Evolutionary conservation across 2,113 vertebrate species (phyloP), one percentile per base, ranked within the genome.

Genomic region (Osmerus eperlanus): DNA sequence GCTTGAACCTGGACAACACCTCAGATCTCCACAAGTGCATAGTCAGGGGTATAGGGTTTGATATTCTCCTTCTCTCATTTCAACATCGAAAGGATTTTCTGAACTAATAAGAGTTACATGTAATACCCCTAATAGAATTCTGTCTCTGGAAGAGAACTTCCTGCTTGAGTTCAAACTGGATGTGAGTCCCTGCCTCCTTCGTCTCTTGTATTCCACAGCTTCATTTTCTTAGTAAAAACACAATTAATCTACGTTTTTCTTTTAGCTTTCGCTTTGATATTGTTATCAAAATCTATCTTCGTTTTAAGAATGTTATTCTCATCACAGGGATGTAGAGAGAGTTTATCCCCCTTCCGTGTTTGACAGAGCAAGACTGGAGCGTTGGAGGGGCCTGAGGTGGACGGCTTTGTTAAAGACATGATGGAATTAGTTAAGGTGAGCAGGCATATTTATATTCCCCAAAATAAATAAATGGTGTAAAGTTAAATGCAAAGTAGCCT

Each of bases 341-440:
- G 28, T 1, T 51, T 23, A 41, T 16, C n/a, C 18, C 5, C 21
- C 13, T 16, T 19, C 25, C 18, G n/a, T 21, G 12, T 58, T 58
- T 15, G 81, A 73, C 84, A 99, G 97, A 99, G 94, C 88, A 94
- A 95, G 89, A 99, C 96, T 0, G 96, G 97, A 84, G 97, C 92
- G 0, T 90, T 99, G 28, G 97, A 99, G 89, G 97, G 97, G 29
- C 92, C 95, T 3, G 97, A 99, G 71, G 97, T 99, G 67, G 97
- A 99, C 28, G 97, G 97, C 1, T 98, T 99, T 89, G 96, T 98
- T 67, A 99, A 97, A 89, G 97, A 99, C 85, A 97, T 99, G 96
- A 98, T 99, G 96, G 96, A 93, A 72, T 91, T 99, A 25, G 97
- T 97, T 66, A 94, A 96, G 94, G 97, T 99, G 86, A 84, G 90